These are phyloP conservation scores for Acinonyx jubatus DNA, from an alignment of 2,113 vertebrate genomes.

Conservation along the genomic window DNA sequence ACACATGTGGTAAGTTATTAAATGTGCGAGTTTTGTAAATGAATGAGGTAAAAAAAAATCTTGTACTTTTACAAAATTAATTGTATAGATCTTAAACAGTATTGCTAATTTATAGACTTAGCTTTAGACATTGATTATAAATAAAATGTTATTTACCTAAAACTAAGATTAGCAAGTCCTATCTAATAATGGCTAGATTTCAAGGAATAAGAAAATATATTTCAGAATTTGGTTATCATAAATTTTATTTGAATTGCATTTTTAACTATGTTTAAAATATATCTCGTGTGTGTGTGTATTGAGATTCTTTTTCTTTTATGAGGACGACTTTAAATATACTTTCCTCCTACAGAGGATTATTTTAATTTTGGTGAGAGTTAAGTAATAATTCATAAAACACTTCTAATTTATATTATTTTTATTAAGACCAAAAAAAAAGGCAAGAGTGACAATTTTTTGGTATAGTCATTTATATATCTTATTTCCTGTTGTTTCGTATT, in stretches of 20 bases:
- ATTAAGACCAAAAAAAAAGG: not conserved
- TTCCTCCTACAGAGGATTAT: not conserved
- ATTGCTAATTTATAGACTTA: not conserved
- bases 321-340: not conserved
- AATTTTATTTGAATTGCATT: not conserved
- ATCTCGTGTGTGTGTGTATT: not conserved
- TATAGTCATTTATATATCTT: not conserved
- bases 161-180: not conserved
- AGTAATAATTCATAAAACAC: not conserved
- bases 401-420: not conserved
- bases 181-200: not conserved
- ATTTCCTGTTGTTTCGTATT: not conserved
- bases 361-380: not conserved
- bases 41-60: not conserved
- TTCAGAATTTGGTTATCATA: not conserved
- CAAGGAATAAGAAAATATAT: not conserved
- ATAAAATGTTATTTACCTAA: not conserved
- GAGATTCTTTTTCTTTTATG: not conserved
- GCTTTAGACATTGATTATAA: not conserved
- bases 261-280: not conserved
- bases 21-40: not conserved
- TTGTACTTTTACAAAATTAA: slow-evolving; percentile 16
- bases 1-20: not conserved
- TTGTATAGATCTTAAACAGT: not conserved
- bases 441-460: not conserved